Conservation (phyloP, 2,888 invertebrate genomes). For the Ectemnius continuus region DNA sequence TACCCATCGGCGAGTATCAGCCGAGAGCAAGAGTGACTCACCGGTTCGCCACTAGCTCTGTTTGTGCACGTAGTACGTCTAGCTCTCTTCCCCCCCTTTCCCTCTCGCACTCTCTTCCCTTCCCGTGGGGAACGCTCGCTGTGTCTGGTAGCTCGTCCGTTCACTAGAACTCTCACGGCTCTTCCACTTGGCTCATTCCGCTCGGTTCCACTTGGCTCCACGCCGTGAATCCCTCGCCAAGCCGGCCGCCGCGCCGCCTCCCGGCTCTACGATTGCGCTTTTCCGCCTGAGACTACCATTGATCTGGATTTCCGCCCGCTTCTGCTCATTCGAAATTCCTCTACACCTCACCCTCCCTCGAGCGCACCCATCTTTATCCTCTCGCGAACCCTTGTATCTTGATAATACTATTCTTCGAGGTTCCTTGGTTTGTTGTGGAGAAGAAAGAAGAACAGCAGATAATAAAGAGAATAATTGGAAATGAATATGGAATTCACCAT, state of each 20-base stretch:
- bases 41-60: conserved; percentile 46
- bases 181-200: conserved; percentile 48
- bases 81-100: conserved; percentile 2
- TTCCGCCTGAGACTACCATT: conserved; percentile 26
- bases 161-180: not conserved
- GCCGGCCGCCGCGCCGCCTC: not conserved
- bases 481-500: no score
- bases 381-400: not conserved
- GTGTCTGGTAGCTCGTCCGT: not conserved
- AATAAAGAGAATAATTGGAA: no score
- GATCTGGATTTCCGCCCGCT: conserved; percentile 8
- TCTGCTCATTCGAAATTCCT: not conserved
- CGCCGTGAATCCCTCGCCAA: conserved; percentile 4
- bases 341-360: no score
- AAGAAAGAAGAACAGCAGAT: no score
- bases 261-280: conserved; percentile 40
- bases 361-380: no score
- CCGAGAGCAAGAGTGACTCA: conserved; percentile 59
- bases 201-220: conserved; percentile 56
- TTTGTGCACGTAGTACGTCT: conserved; percentile 29
- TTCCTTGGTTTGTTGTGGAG: no score
- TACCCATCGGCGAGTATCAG: conserved; percentile 43
- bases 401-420: not conserved
- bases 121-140: not conserved
- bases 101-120: conserved; percentile 26